Conservation (phyloP, 2,797 vertebrate species). For the Chiloscyllium punctatum region DNA sequence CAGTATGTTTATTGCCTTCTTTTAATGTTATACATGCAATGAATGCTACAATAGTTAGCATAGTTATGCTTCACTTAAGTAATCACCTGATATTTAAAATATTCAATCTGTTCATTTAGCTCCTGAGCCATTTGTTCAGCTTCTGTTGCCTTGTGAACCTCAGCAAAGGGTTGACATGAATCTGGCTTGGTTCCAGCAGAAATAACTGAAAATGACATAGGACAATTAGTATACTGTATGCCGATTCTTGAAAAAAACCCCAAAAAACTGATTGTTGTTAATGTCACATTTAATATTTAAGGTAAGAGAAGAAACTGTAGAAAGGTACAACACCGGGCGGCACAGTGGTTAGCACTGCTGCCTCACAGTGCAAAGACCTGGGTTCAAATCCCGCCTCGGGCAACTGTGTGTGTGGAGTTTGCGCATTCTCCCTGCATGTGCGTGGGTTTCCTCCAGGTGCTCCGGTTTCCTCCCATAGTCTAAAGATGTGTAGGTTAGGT, state of each 20-base stretch:
- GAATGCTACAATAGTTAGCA: not conserved
- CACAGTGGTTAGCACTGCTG: no score
- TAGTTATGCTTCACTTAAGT: not conserved
- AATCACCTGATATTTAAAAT: slow-evolving; percentile 71
- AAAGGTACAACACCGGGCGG: no score
- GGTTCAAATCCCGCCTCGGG: no score
- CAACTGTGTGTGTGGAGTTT: no score
- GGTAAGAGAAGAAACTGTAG: not conserved
- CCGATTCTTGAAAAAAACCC: slow-evolving; percentile 10
- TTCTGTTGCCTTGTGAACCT: slow-evolving; percentile 53
- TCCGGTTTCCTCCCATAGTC: no score
- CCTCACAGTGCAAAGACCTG: no score
- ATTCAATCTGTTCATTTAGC: slow-evolving; percentile 67
- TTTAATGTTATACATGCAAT: not conserved
- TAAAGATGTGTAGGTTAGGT: no score
- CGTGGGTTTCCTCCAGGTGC: no score
- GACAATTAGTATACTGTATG: not conserved
- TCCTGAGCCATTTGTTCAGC: slow-evolving; percentile 72
- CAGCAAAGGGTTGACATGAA: slow-evolving; percentile 41
- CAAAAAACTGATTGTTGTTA: not conserved
- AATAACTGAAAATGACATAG: not conserved
- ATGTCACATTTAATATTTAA: not conserved
- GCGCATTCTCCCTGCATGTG: no score
- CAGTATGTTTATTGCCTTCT: slow-evolving; percentile 25
- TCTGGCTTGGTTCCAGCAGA: slow-evolving; percentile 39